Conservation (phyloP, 37 sponge, comb jelly and placozoan species). For the Aphrocallistes beatrix region DNA sequence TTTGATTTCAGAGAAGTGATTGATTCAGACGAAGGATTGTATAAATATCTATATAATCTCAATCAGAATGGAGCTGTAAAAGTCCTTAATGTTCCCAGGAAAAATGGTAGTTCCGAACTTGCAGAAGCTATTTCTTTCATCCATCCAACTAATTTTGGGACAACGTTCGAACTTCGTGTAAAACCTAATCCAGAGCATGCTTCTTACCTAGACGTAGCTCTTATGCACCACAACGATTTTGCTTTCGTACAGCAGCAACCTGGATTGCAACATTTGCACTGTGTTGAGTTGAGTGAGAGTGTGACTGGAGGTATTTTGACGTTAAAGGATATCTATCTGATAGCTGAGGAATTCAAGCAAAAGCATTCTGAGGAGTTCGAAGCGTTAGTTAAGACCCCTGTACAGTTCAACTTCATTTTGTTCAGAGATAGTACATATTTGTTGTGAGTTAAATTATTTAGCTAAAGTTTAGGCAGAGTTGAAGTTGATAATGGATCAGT, state of each 20-base stretch:
- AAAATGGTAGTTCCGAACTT: not conserved
- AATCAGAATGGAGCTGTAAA: not conserved
- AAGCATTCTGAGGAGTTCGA: not conserved
- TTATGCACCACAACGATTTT: not conserved
- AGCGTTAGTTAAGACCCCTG: not conserved
- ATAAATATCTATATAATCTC: not conserved
- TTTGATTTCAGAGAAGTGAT: not conserved
- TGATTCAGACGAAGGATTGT: not conserved
- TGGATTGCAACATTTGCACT: not conserved
- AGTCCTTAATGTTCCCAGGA: not conserved
- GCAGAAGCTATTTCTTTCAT: not conserved
- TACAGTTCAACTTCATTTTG: not conserved
- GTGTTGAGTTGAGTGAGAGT: not conserved
- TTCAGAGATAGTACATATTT: not conserved
- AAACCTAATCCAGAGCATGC: not conserved
- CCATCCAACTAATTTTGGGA: not conserved
- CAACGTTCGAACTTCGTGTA: not conserved
- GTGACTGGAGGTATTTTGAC: not conserved
- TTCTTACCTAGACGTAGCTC: not conserved
- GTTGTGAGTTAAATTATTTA: not conserved
- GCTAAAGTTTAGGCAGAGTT: no score
- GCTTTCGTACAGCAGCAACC: not conserved
- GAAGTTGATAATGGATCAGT: no score
- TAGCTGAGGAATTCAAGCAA: not conserved
- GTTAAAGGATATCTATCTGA: not conserved